Evolutionary conservation across 1,140 invertebrate genomes (phyloP).

Genomic region (Plectrocnemia conspersa): DNA sequence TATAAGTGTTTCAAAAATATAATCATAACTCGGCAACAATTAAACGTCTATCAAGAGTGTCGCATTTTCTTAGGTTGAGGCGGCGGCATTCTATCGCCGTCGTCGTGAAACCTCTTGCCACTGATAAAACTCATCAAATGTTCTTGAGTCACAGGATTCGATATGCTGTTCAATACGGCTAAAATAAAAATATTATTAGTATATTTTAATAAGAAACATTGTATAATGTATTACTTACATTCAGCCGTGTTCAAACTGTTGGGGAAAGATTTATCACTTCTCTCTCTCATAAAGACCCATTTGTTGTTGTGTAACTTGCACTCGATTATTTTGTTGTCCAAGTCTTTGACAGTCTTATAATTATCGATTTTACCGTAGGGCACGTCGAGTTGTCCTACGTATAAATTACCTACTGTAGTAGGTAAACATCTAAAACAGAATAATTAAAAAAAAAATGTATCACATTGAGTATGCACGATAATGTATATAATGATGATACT

Average conservation of each 20-base stretch:
- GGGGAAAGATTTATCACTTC: conserved; percentile 96
- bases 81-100: conserved; percentile 61
- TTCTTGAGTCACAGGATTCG: conserved; percentile 76
- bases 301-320: conserved; percentile 72
- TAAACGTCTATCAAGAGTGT: too few species aligned
- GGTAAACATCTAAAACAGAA: conserved; percentile 62
- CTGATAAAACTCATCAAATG: conserved; percentile 71
- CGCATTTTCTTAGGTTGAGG: too few species aligned
- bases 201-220: not conserved
- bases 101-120: conserved; percentile 56
- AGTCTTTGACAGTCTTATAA: conserved; percentile 68
- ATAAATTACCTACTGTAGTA: conserved; percentile 72
- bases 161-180: conserved; percentile 68
- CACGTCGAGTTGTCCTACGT: conserved; percentile 63
- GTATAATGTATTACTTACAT: conserved; percentile 51
- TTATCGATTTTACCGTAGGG: conserved; percentile 74
- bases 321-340: conserved; percentile 95
- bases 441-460: conserved; percentile 6
- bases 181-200: conserved; percentile 38
- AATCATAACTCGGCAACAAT: too few species aligned
- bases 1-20: too few species aligned
- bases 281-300: conserved; percentile 94
- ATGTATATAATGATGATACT: conserved; percentile 38
- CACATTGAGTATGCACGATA: not conserved
- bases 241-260: conserved; percentile 80